Evolutionary conservation across 2,113 vertebrate species (phyloP).

Genomic region (Thamnophis sirtalis): DNA sequence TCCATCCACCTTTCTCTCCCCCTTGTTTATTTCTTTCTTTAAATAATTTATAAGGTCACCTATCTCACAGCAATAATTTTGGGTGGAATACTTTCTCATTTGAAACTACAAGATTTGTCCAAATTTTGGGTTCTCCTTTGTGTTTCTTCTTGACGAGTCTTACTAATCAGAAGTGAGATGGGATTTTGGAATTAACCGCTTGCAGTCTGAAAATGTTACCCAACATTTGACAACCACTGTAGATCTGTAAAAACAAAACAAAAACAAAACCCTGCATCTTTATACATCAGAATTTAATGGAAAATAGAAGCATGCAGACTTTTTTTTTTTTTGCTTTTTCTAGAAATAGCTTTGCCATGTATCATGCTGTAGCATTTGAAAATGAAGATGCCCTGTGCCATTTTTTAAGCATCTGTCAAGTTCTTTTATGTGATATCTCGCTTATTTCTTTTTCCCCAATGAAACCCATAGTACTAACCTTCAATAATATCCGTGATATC

Average conservation of each 20-base stretch:
- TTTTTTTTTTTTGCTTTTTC: not conserved
- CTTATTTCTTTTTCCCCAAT: not conserved
- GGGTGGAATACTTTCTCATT: not conserved
- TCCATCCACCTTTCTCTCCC: not conserved
- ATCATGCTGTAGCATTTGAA: not conserved
- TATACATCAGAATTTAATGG: not conserved
- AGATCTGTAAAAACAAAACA: not conserved
- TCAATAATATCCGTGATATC: not conserved
- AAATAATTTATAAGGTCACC: not conserved
- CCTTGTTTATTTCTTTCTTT: not conserved
- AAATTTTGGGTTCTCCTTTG: not conserved
- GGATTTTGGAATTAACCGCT: not conserved
- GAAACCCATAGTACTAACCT: not conserved
- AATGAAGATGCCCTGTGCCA: slow-evolving; percentile 1
- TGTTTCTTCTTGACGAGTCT: not conserved
- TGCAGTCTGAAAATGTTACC: not conserved
- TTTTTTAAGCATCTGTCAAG: not conserved
- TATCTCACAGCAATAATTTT: not conserved
- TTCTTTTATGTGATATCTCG: not conserved
- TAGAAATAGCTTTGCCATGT: not conserved
- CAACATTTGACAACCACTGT: too few relatives aligned
- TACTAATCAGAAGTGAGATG: not conserved
- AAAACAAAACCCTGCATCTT: not conserved
- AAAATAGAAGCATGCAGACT: not conserved
- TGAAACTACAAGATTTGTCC: not conserved